Evolutionary conservation across 2,888 invertebrate species (phyloP), one percentile per base, ranked within the genome.

Genomic region (Morpho helenor): DNA sequence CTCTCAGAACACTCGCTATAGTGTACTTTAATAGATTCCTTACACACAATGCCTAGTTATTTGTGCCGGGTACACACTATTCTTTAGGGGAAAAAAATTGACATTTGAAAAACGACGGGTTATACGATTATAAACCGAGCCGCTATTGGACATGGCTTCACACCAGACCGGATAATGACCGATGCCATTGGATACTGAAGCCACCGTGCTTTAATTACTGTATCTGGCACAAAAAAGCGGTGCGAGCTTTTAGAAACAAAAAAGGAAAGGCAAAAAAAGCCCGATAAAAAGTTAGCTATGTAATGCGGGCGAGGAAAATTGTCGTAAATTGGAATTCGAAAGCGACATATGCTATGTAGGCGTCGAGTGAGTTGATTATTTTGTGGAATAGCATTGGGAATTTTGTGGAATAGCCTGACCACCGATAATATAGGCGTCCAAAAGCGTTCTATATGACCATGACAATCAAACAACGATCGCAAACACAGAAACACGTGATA

Each of bases 221-320:
- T 72, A 72, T 73, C 72, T 62, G 66, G 62, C 62, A 69, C 68
- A 75, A 78, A 77, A 77, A 79, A 74, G 61, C 46, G 53, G 53
- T 53, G 53, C 58, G 63, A 66, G 66, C 63, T 66, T 61, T 73
- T 68, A 71, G 76, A 79, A 82, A 79, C 79, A 75, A 73, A 76
- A 73, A 70, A 68, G 69, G 73, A 75, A 72, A 67, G 60, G 50
- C 60, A 43, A 58, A 52, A 60, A 49, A 57, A 54, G 46, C 59
- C 53, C 64, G 62, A 68, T 76, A 72, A 53, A 53, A 53, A 53
- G 53, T 53, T 47, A 7, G 53, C 47, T 46, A 46, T 47, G 40
- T 46, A 75, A 74, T 72, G 68, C 71, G 72, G 71, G 76, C 84
- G 84, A 75, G 72, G 82, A 81, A 79, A 85, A 85, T 85, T 72